These are phyloP conservation scores for Heliocidaris tuberculata DNA, from an alignment of 35 echinoderm and acorn worm species.

Conservation along the genomic window DNA sequence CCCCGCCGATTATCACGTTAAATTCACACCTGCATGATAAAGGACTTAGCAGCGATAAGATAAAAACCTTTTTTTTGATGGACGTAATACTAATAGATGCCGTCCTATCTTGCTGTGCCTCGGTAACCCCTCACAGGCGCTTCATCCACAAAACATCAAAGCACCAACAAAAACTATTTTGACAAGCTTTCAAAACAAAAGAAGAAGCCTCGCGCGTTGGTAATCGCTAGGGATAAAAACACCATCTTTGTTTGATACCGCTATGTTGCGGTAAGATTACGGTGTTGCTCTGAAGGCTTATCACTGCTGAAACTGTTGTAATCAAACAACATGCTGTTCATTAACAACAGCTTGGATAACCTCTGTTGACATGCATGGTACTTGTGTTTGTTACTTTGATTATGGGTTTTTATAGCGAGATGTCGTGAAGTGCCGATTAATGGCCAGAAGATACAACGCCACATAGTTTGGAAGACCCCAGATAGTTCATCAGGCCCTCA, in stretches of 20 bases:
- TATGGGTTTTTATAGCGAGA: neutral
- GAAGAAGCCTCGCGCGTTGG: neutral
- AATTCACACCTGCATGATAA: constrained; percentile 38
- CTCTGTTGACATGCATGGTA: neutral
- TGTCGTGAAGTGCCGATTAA: neutral
- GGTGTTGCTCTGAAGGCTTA: constrained; percentile 10
- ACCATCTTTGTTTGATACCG: constrained; percentile 14
- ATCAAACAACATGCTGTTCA: constrained; percentile 14
- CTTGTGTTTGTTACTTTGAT: constrained; percentile 2
- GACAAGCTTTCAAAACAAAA: constrained; percentile 40
- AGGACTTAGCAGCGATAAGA: constrained; percentile 25
- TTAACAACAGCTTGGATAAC: neutral
- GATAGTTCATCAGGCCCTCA: neutral
- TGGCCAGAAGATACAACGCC: neutral
- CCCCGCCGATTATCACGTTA: constrained; percentile 13
- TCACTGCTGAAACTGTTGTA: constrained; percentile 13
- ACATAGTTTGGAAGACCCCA: neutral
- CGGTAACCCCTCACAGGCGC: neutral
- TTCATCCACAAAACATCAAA: neutral
- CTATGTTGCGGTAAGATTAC: constrained; percentile 4
- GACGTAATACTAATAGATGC: neutral
- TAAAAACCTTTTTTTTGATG: neutral
- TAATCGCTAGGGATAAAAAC: neutral
- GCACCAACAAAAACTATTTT: constrained; percentile 22
- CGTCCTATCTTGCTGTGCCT: neutral